Conservation (phyloP, 1,140 invertebrate species). For the Bombus soroeensis region DNA sequence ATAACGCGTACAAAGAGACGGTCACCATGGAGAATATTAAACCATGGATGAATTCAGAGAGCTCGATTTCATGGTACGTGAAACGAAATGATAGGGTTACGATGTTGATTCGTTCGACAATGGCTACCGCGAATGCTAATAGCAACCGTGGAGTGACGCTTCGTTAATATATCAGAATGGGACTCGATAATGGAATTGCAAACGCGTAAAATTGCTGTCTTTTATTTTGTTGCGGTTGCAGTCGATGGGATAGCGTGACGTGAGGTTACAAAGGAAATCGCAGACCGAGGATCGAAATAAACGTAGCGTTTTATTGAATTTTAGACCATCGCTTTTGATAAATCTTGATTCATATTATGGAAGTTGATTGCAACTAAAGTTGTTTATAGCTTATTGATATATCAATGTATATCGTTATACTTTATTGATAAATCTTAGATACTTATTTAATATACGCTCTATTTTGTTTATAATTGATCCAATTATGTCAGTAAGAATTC, state of each 20-base stretch:
- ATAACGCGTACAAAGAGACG: conserved; percentile 6
- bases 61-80: conserved; percentile 56
- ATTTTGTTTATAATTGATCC: no score
- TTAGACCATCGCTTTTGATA: neutral
- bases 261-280: conserved; percentile 19
- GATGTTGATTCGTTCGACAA: conserved; percentile 46
- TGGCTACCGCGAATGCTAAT: conserved; percentile 33
- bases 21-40: conserved; percentile 42
- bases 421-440: no score
- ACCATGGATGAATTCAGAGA: conserved; percentile 14
- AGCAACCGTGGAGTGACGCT: conserved; percentile 5
- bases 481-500: no score
- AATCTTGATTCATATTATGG: no score
- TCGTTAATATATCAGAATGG: conserved; percentile 37
- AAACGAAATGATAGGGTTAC: conserved; percentile 63
- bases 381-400: no score
- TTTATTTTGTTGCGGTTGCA: conserved; percentile 13
- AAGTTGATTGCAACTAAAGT: no score
- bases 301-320: neutral
- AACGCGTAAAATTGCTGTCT: conserved; percentile 35
- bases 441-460: no score
- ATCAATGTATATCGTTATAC: no score
- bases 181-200: conserved; percentile 36
- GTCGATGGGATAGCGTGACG: neutral
- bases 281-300: neutral